A percentile compares a stretch with the other conserved stretches of the same genome.
phyloP scores from a whole-genome alignment of 2,888 invertebrate species.

The Actias luna region DNA sequence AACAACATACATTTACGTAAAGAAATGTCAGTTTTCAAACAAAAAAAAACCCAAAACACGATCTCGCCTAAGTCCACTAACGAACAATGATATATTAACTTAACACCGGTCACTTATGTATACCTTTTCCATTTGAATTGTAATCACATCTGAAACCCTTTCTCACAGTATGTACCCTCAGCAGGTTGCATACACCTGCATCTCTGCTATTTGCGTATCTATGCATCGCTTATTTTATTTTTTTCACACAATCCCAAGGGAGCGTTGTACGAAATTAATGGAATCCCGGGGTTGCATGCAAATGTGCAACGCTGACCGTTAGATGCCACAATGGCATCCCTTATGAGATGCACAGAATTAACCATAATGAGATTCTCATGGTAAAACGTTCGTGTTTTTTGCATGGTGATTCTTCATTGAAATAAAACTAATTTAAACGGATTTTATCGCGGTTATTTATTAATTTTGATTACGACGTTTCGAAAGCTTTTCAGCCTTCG shows the following conservation, averaged over 20 bases:
- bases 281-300: constrained; percentile 59
- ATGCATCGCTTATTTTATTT: constrained; percentile 12
- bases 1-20: constrained; percentile 19
- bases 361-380: no score
- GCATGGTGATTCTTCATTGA: no score
- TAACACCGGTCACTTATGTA: constrained; percentile 35
- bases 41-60: constrained; percentile 25
- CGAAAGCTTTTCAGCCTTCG: no score
- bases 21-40: constrained; percentile 17
- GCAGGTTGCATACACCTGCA: constrained; percentile 68
- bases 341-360: no score
- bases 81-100: constrained; percentile 66
- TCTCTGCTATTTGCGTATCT: constrained; percentile 27
- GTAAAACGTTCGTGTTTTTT: no score
- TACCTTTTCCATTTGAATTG: constrained; percentile 44
- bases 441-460: no score
- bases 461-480: no score
- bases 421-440: no score
- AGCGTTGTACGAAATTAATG: constrained; percentile 48
- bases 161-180: constrained; percentile 52
- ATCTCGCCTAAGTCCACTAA: no score
- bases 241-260: constrained; percentile 31
- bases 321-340: constrained; percentile 37
- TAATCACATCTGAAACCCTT: constrained; percentile 48
- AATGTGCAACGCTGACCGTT: constrained; percentile 60